A percentile compares a stretch with the other conserved stretches of the same genome.
Conservation (phyloP, 1,140 invertebrate genomes). For the Drosophila murphyi region DNA sequence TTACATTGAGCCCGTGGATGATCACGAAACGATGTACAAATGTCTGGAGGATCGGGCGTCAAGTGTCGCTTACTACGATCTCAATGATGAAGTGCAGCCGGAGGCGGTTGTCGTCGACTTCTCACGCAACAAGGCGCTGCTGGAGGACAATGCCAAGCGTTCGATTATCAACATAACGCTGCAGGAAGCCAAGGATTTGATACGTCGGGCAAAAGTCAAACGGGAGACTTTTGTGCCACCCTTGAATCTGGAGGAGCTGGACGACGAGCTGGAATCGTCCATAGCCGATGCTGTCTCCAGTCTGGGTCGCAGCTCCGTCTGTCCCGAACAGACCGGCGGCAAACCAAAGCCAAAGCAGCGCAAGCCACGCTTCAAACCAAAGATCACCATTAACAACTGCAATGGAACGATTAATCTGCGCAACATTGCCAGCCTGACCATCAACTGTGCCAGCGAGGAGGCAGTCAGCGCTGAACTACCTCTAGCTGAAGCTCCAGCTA, state of each 20-base stretch:
- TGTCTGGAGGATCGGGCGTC: slow-evolving; percentile 61
- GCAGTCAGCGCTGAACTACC: slow-evolving; percentile 70
- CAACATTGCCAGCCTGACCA: slow-evolving; percentile 82
- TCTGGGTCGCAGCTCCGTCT: slow-evolving; percentile 54
- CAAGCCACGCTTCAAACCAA: slow-evolving; percentile 75
- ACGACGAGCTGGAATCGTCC: slow-evolving; percentile 80
- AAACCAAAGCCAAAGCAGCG: slow-evolving; percentile 51
- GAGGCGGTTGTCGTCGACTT: slow-evolving; percentile 86
- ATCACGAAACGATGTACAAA: slow-evolving; percentile 85
- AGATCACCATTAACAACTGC: slow-evolving; percentile 84
- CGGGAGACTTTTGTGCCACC: slow-evolving; percentile 65
- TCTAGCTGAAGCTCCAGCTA: slow-evolving; percentile 32
- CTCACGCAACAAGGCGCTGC: slow-evolving; percentile 80
- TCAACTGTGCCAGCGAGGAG: slow-evolving; percentile 80
- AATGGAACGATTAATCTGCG: slow-evolving; percentile 82
- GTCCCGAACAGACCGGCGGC: slow-evolving; percentile 33
- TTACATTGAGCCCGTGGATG: slow-evolving; percentile 75
- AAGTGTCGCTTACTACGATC: slow-evolving; percentile 47
- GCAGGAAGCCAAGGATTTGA: slow-evolving; percentile 77
- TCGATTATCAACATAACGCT: slow-evolving; percentile 82
- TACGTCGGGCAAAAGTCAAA: slow-evolving; percentile 63
- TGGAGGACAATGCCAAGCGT: slow-evolving; percentile 74
- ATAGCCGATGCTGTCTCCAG: slow-evolving; percentile 79
- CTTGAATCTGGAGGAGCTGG: slow-evolving; percentile 73
- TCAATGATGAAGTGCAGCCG: slow-evolving; percentile 69